Base-by-base conservation (phyloP, 2,888 invertebrate genomes). In the Drosophila colorata region DNA sequence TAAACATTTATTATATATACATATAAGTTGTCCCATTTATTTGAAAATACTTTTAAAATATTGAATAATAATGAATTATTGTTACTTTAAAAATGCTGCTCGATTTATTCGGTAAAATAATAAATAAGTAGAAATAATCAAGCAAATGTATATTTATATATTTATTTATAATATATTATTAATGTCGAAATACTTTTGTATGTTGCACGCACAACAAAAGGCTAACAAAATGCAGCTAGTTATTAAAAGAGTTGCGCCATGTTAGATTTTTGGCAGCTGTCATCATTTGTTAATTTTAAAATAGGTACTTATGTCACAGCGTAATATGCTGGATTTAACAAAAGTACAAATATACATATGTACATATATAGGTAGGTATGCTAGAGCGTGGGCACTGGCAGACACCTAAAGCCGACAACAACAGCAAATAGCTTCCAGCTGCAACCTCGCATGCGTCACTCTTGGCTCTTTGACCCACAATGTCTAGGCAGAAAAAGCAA, bases 381-480 rank as follows among this genome's bases (percentile, higher is more conserved):
- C 16, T 18, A 38, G 37, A 64, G 60, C 51, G 71, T 67, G 63
- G 66, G 71, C 43, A 23, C 18, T n/a, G 7, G n/a, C 53, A 33
- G 33, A 43, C 14, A 35, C 59, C 64, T 59, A 63, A 44, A 49
- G 18, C 40, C 7, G 35, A 48, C 56, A 46, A 31, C 55, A 38
- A 18, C 38, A n/a, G 7, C 16, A 56, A 35, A 59, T 38, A 43
- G 44, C 49, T 75, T 58, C 41, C 66, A 65, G 51, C 66, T 80
- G 70, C 66, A 59, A 38, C 33, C 40, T 60, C 53, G 73, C 51
- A 80, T 83, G 82, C 82, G 86, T 82, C 82, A 86, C 69, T 67
- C 60, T 71, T 82, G 65, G 67, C 86, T 69, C 53, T 80, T 73
- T 83, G 86, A 83, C 82, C 86, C 78, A 71, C 65, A 80, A 66